Percentiles rank a stretch among this genome's conserved stretches.
phyloP scores from a whole-genome alignment of 2,797 vertebrate species.

The Spondyliosoma cantharus region DNA sequence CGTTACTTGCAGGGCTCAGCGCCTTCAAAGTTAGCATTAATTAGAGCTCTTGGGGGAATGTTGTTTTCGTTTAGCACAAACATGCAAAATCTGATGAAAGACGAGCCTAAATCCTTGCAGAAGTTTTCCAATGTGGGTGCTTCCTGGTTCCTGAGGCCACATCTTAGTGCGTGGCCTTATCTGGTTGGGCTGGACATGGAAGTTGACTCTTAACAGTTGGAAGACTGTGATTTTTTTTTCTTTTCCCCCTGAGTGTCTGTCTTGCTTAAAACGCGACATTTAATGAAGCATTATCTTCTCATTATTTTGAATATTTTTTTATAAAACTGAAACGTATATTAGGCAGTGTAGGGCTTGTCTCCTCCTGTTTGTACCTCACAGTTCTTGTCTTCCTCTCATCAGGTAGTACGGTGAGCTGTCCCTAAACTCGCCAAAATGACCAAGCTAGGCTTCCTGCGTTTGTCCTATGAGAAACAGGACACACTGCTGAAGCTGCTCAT shows the following conservation, averaged over 20 bases:
- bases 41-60: not conserved
- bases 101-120: slow-evolving; percentile 26
- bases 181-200: slow-evolving; percentile 75
- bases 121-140: slow-evolving; percentile 40
- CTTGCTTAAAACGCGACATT: not conserved
- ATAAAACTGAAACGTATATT: not conserved
- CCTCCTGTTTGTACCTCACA: not conserved
- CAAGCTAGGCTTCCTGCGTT: slow-evolving; percentile 94
- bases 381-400: slow-evolving; percentile 32
- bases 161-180: slow-evolving; percentile 77
- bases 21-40: slow-evolving; percentile 20
- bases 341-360: not conserved
- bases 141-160: slow-evolving; percentile 77
- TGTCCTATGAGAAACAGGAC: slow-evolving; percentile 99
- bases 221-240: slow-evolving; percentile 1
- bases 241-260: not conserved
- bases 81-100: not conserved
- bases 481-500: slow-evolving; percentile 99
- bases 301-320: not conserved
- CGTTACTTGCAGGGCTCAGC: not conserved
- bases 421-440: slow-evolving; percentile 90
- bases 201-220: slow-evolving; percentile 22
- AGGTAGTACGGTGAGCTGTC: slow-evolving; percentile 83
- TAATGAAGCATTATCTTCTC: not conserved
- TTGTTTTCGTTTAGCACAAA: not conserved